phyloP scores from a whole-genome alignment of 1,140 invertebrate genomes.

The Pseudomyrmex flavicornis region DNA sequence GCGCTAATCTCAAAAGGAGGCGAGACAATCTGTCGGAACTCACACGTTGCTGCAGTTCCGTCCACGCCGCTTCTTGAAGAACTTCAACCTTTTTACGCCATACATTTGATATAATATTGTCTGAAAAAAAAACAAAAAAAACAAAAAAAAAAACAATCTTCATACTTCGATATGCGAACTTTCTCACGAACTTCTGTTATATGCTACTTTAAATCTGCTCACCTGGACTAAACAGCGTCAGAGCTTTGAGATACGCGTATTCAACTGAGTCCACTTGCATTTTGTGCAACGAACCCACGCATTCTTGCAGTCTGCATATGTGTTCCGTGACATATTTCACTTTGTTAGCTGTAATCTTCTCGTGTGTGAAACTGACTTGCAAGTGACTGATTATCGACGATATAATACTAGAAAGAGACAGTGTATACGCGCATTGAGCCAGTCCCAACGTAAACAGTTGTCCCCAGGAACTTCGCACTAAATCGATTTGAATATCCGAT shows the following conservation, averaged over 20 bases:
- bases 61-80: conserved; percentile 91
- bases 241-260: conserved; percentile 95
- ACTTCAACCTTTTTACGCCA: conserved; percentile 87
- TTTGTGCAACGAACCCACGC: conserved; percentile 90
- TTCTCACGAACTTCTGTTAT: background rate
- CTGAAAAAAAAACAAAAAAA: conserved; percentile 69
- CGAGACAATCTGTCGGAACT: conserved; percentile 88
- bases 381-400: conserved; percentile 91
- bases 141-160: conserved; percentile 13
- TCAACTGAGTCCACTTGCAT: conserved; percentile 93
- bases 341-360: conserved; percentile 90
- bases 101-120: conserved; percentile 81
- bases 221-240: conserved; percentile 92
- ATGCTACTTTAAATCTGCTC: conserved; percentile 63
- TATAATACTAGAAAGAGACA: conserved; percentile 93
- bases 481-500: conserved; percentile 92
- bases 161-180: background rate
- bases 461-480: conserved; percentile 96
- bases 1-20: conserved; percentile 91
- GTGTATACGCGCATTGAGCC: conserved; percentile 93
- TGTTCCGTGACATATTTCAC: conserved; percentile 93
- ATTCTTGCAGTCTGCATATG: conserved; percentile 93
- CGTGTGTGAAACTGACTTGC: conserved; percentile 88
- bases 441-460: conserved; percentile 97
- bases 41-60: conserved; percentile 88